Conservation (phyloP, 2,888 invertebrate genomes). For the Philaethria dido region DNA sequence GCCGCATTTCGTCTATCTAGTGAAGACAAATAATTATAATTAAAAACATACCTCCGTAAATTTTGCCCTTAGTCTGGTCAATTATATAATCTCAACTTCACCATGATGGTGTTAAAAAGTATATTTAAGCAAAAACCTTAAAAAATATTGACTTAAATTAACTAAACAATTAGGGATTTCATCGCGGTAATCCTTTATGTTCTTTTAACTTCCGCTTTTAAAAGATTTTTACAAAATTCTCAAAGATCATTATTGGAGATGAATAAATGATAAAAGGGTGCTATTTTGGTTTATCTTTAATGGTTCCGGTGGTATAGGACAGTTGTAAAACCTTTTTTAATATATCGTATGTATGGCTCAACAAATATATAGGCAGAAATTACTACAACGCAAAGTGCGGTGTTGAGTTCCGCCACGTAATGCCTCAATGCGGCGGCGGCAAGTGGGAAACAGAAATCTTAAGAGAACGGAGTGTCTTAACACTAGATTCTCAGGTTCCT, state of each 20-base stretch:
- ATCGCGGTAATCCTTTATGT: not conserved
- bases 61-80: not conserved
- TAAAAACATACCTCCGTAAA: no score
- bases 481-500: no score
- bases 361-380: no score
- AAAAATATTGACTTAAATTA: slow-evolving; percentile 7
- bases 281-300: not conserved
- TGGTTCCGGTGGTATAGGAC: not conserved
- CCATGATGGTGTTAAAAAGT: not conserved
- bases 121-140: not conserved
- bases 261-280: not conserved
- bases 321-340: no score
- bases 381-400: no score
- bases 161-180: not conserved
- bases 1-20: no score
- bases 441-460: no score
- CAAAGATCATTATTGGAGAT: not conserved
- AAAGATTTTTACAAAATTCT: not conserved
- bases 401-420: no score
- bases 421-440: no score
- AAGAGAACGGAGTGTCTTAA: no score
- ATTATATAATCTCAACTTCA: not conserved
- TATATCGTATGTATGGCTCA: no score
- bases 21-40: no score
- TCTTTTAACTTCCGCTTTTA: not conserved